These are phyloP conservation scores for Marasmarcha lunaedactyla DNA, from an alignment of 2,888 invertebrate genomes.

Conservation along the genomic window DNA sequence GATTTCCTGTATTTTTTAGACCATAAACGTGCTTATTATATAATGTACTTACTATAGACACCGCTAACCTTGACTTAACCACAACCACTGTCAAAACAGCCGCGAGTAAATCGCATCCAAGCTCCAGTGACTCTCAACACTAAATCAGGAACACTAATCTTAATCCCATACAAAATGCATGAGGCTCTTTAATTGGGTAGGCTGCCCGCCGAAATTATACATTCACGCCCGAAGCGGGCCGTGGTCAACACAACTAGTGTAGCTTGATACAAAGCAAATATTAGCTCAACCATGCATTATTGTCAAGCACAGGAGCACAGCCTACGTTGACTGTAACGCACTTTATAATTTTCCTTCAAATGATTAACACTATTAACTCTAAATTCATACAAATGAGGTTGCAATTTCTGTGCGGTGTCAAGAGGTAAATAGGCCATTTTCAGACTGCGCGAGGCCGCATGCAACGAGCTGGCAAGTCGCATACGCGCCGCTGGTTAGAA, in stretches of 20 bases:
- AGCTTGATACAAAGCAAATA: slow-evolving; percentile 65
- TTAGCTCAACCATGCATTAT: slow-evolving; percentile 68
- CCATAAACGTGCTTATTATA: too few species aligned
- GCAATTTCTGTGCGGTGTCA: neutral
- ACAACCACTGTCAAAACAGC: too few species aligned
- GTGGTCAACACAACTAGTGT: slow-evolving; percentile 57
- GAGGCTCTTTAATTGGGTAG: slow-evolving; percentile 60
- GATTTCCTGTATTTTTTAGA: too few species aligned
- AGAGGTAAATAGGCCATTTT: too few species aligned
- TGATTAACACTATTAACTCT: neutral
- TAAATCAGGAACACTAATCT: too few species aligned
- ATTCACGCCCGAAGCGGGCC: slow-evolving; percentile 58
- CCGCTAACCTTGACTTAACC: too few species aligned
- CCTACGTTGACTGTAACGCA: neutral
- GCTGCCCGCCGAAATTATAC: slow-evolving; percentile 55
- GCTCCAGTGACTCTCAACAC: too few species aligned
- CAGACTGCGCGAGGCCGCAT: slow-evolving; percentile 18
- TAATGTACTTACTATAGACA: too few species aligned
- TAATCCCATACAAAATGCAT: slow-evolving; percentile 53
- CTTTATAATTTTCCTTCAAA: slow-evolving; percentile 5
- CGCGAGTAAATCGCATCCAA: too few species aligned
- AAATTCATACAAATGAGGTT: neutral
- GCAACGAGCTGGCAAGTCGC: slow-evolving; percentile 51
- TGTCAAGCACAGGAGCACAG: slow-evolving; percentile 46
- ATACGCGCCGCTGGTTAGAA: slow-evolving; percentile 51